Evolutionary conservation across 1,140 invertebrate species (phyloP), one percentile per base, ranked within the genome.

Genomic region (Paraescarpia echinospica): DNA sequence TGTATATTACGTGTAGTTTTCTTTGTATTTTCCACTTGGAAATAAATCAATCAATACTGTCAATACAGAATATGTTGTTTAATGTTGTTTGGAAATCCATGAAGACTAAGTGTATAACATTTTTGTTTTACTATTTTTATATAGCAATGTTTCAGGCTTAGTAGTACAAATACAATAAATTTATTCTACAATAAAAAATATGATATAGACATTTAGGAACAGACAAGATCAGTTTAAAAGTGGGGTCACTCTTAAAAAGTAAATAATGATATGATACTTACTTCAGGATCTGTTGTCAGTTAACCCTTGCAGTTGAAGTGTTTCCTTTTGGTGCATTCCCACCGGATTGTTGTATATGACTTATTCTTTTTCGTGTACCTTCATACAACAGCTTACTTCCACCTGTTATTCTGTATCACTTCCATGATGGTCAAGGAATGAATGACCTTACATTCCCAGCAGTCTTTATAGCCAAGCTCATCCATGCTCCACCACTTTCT

Each of bases 301-400:
- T 12, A 34, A 34, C 89, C 89, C 89, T 90, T 90, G 89, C 89
- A n/a, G 33, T 22, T 18, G 35, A 90, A 35, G 35, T 18, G 35
- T 34, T 22, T 33, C 33, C 89, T 90, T 34, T 90, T 90, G 89
- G 31, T 34, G 89, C 89, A 90, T 33, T 90, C 89, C 89, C 89
- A 33, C 35, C 89, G n/a, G 14, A 90, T 90, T 34, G 89, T 90
- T 77, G 22, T 77, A 27, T 27, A 14, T 77, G 59, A 77, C 59
- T 2, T 77, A 77, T 77, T 77, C 59, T 77, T 77, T 77, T 27
- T 77, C 22, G 59, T 77, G 27, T 77, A 77, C 59, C 59, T 77
- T 77, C 59, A 77, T 77, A 77, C 59, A 77, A 77, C 22, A 77
- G 12, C 27, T 77, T 77, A 51, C 8, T 51, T 51, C 48, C 48